Conservation (phyloP, 2,113 vertebrate species). For the Etia nguti region DNA sequence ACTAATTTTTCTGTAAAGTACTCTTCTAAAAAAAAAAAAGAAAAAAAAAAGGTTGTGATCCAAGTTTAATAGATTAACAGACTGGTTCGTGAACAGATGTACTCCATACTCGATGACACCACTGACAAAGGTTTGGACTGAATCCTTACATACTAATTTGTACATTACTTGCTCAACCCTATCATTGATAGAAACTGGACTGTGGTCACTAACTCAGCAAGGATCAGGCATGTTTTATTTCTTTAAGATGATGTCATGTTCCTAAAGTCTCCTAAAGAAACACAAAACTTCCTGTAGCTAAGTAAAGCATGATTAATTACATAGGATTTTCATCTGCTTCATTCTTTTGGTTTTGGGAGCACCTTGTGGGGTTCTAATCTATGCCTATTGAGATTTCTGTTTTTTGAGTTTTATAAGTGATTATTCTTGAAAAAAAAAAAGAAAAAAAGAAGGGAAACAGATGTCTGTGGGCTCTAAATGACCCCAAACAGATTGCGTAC, state of each 20-base stretch:
- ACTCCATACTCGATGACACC: neutral
- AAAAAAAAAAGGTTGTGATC: neutral
- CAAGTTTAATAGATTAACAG: neutral
- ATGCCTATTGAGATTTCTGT: neutral
- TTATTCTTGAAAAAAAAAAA: neutral
- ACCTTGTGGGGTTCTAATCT: neutral
- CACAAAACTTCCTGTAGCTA: neutral
- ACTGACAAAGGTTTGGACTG: neutral
- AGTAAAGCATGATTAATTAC: neutral
- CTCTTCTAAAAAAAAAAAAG: neutral
- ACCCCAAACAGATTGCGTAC: neutral
- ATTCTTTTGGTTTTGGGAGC: neutral
- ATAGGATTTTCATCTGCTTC: neutral
- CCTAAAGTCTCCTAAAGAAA: neutral
- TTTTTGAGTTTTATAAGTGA: neutral
- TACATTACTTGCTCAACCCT: neutral
- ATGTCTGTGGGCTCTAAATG: neutral
- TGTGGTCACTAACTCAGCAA: neutral
- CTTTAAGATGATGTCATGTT: neutral
- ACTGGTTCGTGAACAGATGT: neutral
- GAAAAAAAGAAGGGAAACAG: neutral
- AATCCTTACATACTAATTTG: neutral
- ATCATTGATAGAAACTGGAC: neutral
- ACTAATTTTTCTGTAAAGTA: neutral
- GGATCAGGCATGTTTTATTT: neutral